Conservation (phyloP, 2,888 invertebrate genomes). For the Polietes domitor region DNA sequence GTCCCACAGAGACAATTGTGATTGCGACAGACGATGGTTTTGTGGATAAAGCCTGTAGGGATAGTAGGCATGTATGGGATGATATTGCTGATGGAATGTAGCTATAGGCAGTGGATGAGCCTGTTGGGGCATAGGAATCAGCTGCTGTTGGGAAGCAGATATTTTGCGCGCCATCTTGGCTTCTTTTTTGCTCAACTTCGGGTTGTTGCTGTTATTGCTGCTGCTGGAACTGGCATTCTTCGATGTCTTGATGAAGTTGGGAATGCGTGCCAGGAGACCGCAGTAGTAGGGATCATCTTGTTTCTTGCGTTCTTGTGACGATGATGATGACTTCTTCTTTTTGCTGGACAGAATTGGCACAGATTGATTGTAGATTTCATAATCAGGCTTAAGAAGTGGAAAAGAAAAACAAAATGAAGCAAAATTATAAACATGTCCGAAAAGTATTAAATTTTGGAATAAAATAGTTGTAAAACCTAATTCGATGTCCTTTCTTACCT, state of each 20-base stretch:
- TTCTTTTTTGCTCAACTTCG: constrained; percentile 75
- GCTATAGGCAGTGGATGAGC: constrained; percentile 79
- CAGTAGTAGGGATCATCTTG: constrained; percentile 88
- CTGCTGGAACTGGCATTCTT: constrained; percentile 60
- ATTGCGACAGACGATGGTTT: constrained; percentile 79
- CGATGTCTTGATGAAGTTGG: constrained; percentile 85
- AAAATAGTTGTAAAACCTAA: too few relatives aligned
- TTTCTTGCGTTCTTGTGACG: constrained; percentile 76
- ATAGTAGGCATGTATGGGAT: constrained; percentile 74
- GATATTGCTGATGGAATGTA: constrained; percentile 77
- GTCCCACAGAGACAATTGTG: constrained; percentile 80
- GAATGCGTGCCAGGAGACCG: constrained; percentile 86
- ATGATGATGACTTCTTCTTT: constrained; percentile 69
- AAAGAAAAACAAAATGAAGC: constrained; percentile 3
- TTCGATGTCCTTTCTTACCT: constrained; percentile 73
- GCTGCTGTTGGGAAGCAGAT: constrained; percentile 76
- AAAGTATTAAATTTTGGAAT: too few relatives aligned
- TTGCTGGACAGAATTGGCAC: constrained; percentile 73
- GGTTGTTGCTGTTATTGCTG: constrained; percentile 27
- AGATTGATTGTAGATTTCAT: constrained; percentile 75
- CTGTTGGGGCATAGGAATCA: constrained; percentile 68
- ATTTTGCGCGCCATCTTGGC: constrained; percentile 79
- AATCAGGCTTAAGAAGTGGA: constrained; percentile 75
- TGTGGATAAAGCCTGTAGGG: constrained; percentile 79
- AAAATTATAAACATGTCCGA: neutral